These are phyloP conservation scores for Megaleporinus macrocephalus DNA, from an alignment of 2,113 vertebrate species.

Conservation along the genomic window DNA sequence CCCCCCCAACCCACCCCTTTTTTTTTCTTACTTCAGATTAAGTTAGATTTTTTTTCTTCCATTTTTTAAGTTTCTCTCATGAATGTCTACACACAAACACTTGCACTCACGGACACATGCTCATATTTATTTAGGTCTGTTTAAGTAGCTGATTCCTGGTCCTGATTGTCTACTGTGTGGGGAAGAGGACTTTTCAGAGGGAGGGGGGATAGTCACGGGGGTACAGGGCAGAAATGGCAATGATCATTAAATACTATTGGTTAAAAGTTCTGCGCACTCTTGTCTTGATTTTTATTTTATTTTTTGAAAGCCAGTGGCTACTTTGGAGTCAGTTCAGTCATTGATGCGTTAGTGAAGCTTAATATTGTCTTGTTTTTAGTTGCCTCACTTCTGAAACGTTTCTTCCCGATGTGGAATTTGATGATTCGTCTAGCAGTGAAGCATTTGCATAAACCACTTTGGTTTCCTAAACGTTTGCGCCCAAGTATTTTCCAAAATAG, in stretches of 20 bases:
- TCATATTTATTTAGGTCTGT: constrained; percentile 82
- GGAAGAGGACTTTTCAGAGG: constrained; percentile 72
- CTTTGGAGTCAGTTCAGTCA: background rate
- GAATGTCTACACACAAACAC: constrained; percentile 12
- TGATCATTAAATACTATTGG: constrained; percentile 85
- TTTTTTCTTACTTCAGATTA: constrained; percentile 20
- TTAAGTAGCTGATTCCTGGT: constrained; percentile 71
- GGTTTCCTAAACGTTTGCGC: background rate
- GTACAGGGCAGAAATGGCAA: constrained; percentile 69
- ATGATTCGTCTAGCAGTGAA: background rate
- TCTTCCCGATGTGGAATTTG: background rate
- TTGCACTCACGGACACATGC: constrained; percentile 58
- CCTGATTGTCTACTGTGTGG: constrained; percentile 70
- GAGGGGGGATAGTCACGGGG: constrained; percentile 38
- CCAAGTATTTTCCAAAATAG: background rate
- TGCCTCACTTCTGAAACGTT: background rate
- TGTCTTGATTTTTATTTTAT: constrained; percentile 8
- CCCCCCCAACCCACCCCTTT: too few species aligned
- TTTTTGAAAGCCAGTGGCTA: background rate
- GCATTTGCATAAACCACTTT: background rate
- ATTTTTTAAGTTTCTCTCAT: constrained; percentile 44
- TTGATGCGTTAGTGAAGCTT: background rate
- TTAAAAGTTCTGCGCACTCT: constrained; percentile 37
- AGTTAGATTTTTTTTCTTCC: constrained; percentile 8
- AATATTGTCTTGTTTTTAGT: background rate